These are phyloP conservation scores for Zosterops hypoxanthus DNA, from an alignment of 2,113 vertebrate species.

Conservation along the genomic window DNA sequence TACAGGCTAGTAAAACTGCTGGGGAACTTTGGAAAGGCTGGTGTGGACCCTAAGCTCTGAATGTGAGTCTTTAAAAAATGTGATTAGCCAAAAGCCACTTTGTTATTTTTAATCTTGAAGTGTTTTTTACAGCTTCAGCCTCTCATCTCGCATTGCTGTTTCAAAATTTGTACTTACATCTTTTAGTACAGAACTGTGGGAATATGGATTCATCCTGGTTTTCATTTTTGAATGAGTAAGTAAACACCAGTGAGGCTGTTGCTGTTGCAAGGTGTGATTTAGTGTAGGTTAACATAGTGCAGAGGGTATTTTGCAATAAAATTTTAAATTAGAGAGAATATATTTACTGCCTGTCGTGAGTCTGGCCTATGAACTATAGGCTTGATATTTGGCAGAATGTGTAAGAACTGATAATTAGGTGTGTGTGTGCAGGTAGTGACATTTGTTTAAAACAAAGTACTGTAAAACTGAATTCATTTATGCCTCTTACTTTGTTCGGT, in stretches of 20 bases:
- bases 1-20: not conserved
- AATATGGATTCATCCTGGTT: conserved; percentile 11
- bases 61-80: not conserved
- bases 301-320: conserved; percentile 79
- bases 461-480: conserved; percentile 78
- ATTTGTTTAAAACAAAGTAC: conserved; percentile 80
- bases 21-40: not conserved
- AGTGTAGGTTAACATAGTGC: conserved; percentile 72
- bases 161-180: not conserved
- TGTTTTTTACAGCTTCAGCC: not conserved
- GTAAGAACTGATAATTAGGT: conserved; percentile 78
- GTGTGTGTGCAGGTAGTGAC: conserved; percentile 72
- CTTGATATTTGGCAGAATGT: conserved; percentile 78
- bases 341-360: conserved; percentile 76
- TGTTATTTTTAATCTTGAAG: not conserved
- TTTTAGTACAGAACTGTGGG: not conserved
- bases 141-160: not conserved
- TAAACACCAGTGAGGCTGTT: conserved; percentile 61
- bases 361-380: conserved; percentile 77
- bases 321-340: conserved; percentile 78
- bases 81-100: not conserved
- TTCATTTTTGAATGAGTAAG: conserved; percentile 40
- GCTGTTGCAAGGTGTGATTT: conserved; percentile 68
- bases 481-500: conserved; percentile 73
- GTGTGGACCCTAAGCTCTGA: not conserved